Base-by-base conservation (phyloP, 2,888 invertebrate genomes). In the Ferrisia virgata region DNA sequence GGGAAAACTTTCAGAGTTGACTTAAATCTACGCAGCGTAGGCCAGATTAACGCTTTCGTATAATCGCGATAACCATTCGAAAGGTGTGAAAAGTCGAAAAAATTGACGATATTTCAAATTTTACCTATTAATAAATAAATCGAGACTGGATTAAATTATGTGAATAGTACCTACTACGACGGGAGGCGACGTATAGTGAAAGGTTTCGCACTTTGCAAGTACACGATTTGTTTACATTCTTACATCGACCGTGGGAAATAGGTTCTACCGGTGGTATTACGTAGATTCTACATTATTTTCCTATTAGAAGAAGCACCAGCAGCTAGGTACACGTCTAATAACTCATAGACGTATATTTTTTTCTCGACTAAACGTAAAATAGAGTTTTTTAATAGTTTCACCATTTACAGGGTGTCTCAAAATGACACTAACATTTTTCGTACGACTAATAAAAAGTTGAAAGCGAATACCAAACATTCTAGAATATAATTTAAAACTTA, bases 201-300 rank as follows among this genome's bases (percentile, higher is more conserved):
- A 64, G 64, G 64, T 13, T 22, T 53, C 18, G 18, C 18, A 3
- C 18, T 53, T 43, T 40, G 13, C 40, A 11, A 9, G 53, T 22
- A 53, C 53, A 53, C 53, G 53, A 22, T 53, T 53, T 53, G 53
- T 53, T 53, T 53, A 53, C 28, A 1, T 28, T 64, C 25, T 28
- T n/a, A n/a, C n/a, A n/a, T n/a, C n/a, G n/a, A 64, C 28, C 64
- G 64, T 64, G 64, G 28, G 64, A 64, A 64, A 64, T 64, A 64
- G 64, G 64, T 64, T 28, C 64, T 25, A 64, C 64, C 28, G 53
- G 25, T 64, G 64, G 28, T 64, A 64, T 64, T 64, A 64, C 64
- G 64, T 64, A 13, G 1, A 53, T n/a, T 53, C 22, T 53, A 64
- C 28, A 64, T 28, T 64, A 64, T 64, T 64, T 64, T 64, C 15